Evolutionary conservation across 2,113 vertebrate genomes (phyloP).

Genomic region (Promerops cafer): DNA sequence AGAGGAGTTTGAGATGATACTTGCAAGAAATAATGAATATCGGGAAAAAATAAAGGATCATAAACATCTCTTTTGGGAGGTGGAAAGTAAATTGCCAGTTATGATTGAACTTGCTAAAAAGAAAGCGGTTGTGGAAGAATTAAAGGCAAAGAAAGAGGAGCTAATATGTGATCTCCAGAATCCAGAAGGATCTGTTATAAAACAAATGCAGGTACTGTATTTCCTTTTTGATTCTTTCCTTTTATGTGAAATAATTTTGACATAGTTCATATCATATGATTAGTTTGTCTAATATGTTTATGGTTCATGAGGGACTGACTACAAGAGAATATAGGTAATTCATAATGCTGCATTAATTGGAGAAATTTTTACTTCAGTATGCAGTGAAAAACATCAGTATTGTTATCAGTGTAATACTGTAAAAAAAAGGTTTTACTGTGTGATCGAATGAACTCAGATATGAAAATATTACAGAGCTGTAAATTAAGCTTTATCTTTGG

Average conservation of each 20-base stretch:
- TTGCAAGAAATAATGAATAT: slow-evolving; percentile 69
- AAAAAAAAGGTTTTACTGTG: not conserved
- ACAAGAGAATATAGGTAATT: not conserved
- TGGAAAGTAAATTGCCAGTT: slow-evolving; percentile 68
- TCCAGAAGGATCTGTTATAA: slow-evolving; percentile 45
- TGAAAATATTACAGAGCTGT: not conserved
- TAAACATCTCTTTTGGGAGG: slow-evolving; percentile 39
- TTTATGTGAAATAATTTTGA: not conserved
- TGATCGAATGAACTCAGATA: not conserved
- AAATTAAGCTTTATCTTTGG: not conserved
- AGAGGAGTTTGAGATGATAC: slow-evolving; percentile 58
- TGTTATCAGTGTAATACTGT: not conserved
- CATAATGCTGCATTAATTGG: not conserved
- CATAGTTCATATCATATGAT: not conserved
- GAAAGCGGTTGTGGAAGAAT: slow-evolving; percentile 47
- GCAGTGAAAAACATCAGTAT: not conserved
- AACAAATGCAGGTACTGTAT: slow-evolving; percentile 65
- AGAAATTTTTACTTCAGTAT: not conserved
- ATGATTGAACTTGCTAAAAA: slow-evolving; percentile 68
- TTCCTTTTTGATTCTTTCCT: not conserved
- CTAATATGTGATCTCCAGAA: slow-evolving; percentile 59
- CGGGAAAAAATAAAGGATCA: slow-evolving; percentile 67
- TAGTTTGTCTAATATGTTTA: not conserved
- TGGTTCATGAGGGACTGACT: not conserved
- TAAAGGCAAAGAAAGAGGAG: slow-evolving; percentile 66